These are phyloP conservation scores for Ataeniobius toweri DNA, from an alignment of 2,797 vertebrate genomes.

Conservation along the genomic window DNA sequence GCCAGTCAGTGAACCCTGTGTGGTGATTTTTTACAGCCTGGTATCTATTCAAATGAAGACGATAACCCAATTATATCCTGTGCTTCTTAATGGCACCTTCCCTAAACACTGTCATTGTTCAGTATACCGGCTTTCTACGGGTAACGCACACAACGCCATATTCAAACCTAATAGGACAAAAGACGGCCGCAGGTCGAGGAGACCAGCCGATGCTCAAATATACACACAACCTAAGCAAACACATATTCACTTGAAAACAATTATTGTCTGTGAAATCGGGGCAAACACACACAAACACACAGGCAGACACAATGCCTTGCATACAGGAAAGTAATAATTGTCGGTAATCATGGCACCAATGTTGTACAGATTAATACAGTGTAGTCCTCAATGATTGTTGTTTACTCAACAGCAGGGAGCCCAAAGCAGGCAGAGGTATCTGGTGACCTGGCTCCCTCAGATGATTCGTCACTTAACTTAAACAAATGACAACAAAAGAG, in stretches of 20 bases:
- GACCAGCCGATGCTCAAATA: slow-evolving; percentile 47
- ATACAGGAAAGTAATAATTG: slow-evolving; percentile 68
- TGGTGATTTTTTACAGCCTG: slow-evolving; percentile 31
- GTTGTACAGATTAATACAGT: slow-evolving; percentile 69
- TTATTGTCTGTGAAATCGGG: slow-evolving; percentile 64
- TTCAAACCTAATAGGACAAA: slow-evolving; percentile 74
- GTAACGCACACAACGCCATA: slow-evolving; percentile 62
- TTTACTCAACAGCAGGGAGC: slow-evolving; percentile 74
- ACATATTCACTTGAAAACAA: slow-evolving; percentile 73
- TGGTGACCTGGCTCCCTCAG: slow-evolving; percentile 72
- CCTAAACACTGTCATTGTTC: slow-evolving; percentile 73
- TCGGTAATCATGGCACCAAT: slow-evolving; percentile 58
- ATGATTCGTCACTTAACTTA: slow-evolving; percentile 82
- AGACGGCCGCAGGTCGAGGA: slow-evolving; percentile 53
- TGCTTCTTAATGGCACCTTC: slow-evolving; percentile 60
- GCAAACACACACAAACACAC: slow-evolving; percentile 40
- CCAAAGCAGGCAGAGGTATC: slow-evolving; percentile 59
- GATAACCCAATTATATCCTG: slow-evolving; percentile 63
- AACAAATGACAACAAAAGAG: slow-evolving; percentile 77
- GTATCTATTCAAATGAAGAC: slow-evolving; percentile 41
- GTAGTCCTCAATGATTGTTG: slow-evolving; percentile 69
- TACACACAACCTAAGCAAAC: slow-evolving; percentile 69
- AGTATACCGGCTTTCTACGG: slow-evolving; percentile 52
- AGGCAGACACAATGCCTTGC: slow-evolving; percentile 66
- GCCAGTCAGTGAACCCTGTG: slow-evolving; percentile 40